Evolutionary conservation across 2,797 vertebrate genomes (phyloP).

Genomic region (Hoplostethus mediterraneus): DNA sequence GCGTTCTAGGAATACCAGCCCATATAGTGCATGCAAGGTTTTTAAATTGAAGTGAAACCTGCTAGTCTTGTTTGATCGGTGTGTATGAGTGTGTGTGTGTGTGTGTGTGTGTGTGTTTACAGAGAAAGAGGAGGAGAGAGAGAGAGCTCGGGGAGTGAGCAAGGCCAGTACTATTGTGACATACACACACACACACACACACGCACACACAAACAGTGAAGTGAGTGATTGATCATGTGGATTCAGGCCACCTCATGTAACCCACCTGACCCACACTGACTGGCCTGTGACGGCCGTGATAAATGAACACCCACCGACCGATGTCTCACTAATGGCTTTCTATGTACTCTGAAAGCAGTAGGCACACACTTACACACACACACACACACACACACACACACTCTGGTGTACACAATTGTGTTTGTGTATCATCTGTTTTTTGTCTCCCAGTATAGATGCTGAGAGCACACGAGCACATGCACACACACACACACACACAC

Average conservation of each 20-base stretch:
- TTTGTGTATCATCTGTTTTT: slow-evolving; percentile 13
- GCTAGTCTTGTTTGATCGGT: neutral
- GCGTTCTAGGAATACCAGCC: slow-evolving; percentile 32
- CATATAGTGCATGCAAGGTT: slow-evolving; percentile 32
- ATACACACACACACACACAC: slow-evolving; percentile 33
- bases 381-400: slow-evolving; percentile 11
- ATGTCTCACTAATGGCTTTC: slow-evolving; percentile 63
- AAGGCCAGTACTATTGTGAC: slow-evolving; percentile 20
- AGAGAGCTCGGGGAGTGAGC: neutral
- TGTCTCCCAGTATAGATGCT: too few species aligned
- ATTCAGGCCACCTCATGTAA: slow-evolving; percentile 48
- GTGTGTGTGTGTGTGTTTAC: slow-evolving; percentile 5
- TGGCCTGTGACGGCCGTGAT: slow-evolving; percentile 65
- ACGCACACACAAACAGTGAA: slow-evolving; percentile 28
- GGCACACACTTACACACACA: slow-evolving; percentile 3
- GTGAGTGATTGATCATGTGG: slow-evolving; percentile 66
- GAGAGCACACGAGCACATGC: neutral
- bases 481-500: neutral
- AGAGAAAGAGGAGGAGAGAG: slow-evolving; percentile 1
- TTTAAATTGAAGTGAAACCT: neutral
- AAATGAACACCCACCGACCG: slow-evolving; percentile 66
- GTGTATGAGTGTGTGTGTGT: neutral
- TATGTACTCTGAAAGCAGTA: slow-evolving; percentile 17
- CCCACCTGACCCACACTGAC: slow-evolving; percentile 63
- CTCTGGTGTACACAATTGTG: neutral